These are phyloP conservation scores for Pandemis heparana DNA, from an alignment of 2,888 invertebrate species.

Conservation along the genomic window DNA sequence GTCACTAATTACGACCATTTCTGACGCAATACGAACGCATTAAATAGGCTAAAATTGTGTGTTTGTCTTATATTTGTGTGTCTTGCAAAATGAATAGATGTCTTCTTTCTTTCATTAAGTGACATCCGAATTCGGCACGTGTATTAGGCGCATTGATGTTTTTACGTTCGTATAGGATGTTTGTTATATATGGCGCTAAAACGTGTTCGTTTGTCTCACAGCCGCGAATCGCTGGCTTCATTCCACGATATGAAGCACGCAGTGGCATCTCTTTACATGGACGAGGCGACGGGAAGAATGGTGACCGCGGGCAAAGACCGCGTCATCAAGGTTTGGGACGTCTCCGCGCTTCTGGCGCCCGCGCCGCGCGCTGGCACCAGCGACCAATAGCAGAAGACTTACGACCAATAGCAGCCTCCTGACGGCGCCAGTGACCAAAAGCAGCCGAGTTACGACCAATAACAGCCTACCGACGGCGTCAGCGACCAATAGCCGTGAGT, in stretches of 20 bases:
- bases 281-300: conserved; percentile 94
- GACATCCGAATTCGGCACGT: no score
- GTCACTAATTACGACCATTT: no score
- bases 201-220: conserved; percentile 71
- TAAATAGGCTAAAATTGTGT: no score
- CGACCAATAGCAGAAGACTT: conserved; percentile 49
- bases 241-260: conserved; percentile 98
- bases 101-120: no score
- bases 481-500: conserved; percentile 2
- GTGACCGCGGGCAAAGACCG: conserved; percentile 98
- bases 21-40: no score
- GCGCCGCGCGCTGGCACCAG: conserved; percentile 69
- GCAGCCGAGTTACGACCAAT: not conserved
- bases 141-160: no score
- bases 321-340: conserved; percentile 97
- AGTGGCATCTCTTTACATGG: conserved; percentile 94
- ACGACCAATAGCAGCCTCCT: conserved; percentile 1
- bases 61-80: no score
- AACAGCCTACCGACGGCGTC: not conserved
- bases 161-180: no score
- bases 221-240: conserved; percentile 95
- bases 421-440: not conserved
- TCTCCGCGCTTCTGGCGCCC: conserved; percentile 87
- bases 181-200: no score
- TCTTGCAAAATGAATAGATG: no score